Conservation (phyloP, 2,888 invertebrate species). For the Seira sanloemensis region DNA sequence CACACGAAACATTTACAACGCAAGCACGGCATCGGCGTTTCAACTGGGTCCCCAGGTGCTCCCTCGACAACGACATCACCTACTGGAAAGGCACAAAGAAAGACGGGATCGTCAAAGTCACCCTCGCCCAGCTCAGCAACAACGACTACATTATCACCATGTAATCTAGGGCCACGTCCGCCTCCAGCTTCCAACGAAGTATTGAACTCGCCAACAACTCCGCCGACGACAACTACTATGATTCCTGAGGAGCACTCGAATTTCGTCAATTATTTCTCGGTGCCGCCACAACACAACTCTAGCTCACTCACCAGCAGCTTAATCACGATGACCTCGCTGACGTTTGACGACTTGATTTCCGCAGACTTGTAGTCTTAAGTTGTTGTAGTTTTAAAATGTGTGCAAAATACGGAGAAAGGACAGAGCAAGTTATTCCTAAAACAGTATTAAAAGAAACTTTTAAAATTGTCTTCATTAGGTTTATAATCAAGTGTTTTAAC, state of each 20-base stretch:
- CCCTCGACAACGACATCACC: neutral
- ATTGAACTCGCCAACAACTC: constrained; percentile 21
- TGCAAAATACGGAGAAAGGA: no score
- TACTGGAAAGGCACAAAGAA: neutral
- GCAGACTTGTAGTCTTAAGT: constrained; percentile 49
- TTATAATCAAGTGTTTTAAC: no score
- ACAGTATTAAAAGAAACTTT: no score
- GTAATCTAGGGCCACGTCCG: neutral
- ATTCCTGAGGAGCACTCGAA: neutral
- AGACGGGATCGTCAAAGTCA: neutral
- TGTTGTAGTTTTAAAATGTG: no score
- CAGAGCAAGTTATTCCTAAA: no score
- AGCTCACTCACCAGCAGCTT: no score
- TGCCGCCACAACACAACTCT: no score
- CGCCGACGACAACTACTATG: neutral
- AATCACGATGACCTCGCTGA: constrained; percentile 38
- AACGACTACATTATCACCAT: neutral
- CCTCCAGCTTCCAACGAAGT: neutral
- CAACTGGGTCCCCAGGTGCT: neutral
- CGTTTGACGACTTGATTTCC: constrained; percentile 45
- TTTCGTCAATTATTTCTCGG: neutral
- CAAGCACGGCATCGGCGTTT: constrained; percentile 36
- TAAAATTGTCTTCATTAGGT: no score
- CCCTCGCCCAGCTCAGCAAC: neutral
- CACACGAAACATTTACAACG: constrained; percentile 53